Evolutionary conservation across 2,888 invertebrate species (phyloP), one percentile per base, ranked within the genome.

Genomic region (Caenorhabditis sulstoni): DNA sequence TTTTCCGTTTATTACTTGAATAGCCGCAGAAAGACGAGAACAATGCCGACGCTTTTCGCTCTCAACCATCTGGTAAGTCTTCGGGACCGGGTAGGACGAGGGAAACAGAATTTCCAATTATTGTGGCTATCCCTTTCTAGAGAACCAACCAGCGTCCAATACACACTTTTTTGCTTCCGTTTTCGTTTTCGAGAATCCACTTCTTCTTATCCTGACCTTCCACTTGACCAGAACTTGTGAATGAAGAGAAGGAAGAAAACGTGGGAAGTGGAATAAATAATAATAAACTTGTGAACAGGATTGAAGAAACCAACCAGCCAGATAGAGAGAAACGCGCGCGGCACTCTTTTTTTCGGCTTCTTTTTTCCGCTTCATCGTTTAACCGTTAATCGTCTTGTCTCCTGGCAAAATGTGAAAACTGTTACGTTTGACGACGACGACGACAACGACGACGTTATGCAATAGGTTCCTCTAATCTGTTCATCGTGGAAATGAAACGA

Each of bases 11-110:
- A 67, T 67, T 75, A 75, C 66, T 75, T 62, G 39, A 62, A 16
- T 8, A 65, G 44, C 39, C 14, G 58, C 22, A 39, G 22, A 16
- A 18, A 22, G 58, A n/a, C n/a, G n/a, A 39, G 65, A 66, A 75
- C 67, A 67, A 75, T 67, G 67, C 73, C 64, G 73, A 73, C 73
- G 12, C 64, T 73, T 50, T 73, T 73, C 61, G 73, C 73, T 52
- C 73, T 73, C 39, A 57, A 73, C 57, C 73, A 73, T 64, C 57
- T 73, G 73, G 73, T 73, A 57, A 71, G 71, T 53, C 47, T n/a
- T n/a, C n/a, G n/a, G n/a, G n/a, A n/a, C n/a, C n/a, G n/a, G n/a
- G n/a, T n/a, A n/a, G n/a, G n/a, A n/a, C n/a, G n/a, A n/a, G n/a
- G n/a, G n/a, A n/a, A n/a, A 45, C 35, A 55, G 66, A 66, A 66